Evolutionary conservation across 2,888 invertebrate species (phyloP), one percentile per base, ranked within the genome.

Genomic region (Resseliella maxima): DNA sequence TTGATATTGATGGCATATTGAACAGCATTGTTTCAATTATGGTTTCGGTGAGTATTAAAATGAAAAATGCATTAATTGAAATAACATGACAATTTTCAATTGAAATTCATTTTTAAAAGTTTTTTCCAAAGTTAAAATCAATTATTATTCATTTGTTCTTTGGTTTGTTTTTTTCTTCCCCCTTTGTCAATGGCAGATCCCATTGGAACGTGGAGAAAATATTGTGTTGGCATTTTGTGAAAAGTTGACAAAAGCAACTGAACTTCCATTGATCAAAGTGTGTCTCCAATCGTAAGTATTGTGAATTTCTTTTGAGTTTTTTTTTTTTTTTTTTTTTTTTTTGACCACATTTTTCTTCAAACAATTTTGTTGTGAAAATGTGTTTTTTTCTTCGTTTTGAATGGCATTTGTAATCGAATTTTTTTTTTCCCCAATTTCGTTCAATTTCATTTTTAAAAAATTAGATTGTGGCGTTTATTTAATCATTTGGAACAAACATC

Each of bases 1-100:
- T 92, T 24, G 98, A 98, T 90, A 95, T 98, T 89, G 99, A 99
- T 92, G 95, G 95, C 89, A 95, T 98, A 86, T 93, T 99, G 18
- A 98, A 98, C 92, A 98, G 98, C 90, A 97, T 99, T 91, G 98
- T 98, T 3, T 98, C 98, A 8, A 96, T 99, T 88, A 95, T 99
- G 94, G 96, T 98, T 87, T 94, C 96, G 89, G 96, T 96, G 92
- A 92, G 92, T 92, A 87, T n/a, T n/a, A n/a, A n/a, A n/a, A n/a
- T n/a, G n/a, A n/a, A n/a, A 41, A 41, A 41, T 41, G 6, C 41
- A 41, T 41, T 41, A 41, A 12, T 8, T 41, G 41, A 41, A 12
- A n/a, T n/a, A n/a, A n/a, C n/a, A n/a, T n/a, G n/a, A n/a, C n/a
- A n/a, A n/a, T n/a, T n/a, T n/a, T n/a, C n/a, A n/a, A n/a, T n/a